Conservation (phyloP, 2,797 vertebrate species). For the Artibeus lituratus region DNA sequence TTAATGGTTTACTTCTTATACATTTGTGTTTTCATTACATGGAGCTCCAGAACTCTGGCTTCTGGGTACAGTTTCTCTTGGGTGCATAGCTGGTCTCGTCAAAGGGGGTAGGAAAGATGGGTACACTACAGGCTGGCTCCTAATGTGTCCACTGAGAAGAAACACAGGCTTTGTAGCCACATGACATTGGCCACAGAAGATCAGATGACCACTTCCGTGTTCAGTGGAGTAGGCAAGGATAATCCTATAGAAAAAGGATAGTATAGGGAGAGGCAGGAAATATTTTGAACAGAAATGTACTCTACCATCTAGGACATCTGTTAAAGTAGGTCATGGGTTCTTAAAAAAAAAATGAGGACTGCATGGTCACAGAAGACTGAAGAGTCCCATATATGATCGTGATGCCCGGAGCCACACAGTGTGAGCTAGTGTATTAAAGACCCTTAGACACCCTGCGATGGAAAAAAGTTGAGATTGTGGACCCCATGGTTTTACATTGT, state of each 20-base stretch:
- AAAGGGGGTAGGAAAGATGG: not conserved
- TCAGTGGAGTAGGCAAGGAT: not conserved
- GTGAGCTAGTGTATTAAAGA: not conserved
- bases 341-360: not conserved
- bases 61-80: not conserved
- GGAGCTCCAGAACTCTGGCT: not conserved
- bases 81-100: not conserved
- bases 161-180: not conserved
- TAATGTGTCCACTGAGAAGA: not conserved
- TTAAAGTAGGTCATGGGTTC: not conserved
- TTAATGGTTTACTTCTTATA: not conserved
- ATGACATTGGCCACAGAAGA: not conserved
- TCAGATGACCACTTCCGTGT: not conserved
- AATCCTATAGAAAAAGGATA: not conserved
- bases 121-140: not conserved
- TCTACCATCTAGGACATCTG: not conserved
- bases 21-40: not conserved
- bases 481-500: not conserved
- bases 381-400: not conserved
- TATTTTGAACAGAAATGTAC: slow-evolving; percentile 35
- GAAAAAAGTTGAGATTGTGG: not conserved
- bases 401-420: not conserved
- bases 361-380: not conserved
- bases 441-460: not conserved
- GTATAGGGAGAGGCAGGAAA: not conserved